Conservation (phyloP, 2,113 vertebrate genomes). For the Catagonus wagneri region DNA sequence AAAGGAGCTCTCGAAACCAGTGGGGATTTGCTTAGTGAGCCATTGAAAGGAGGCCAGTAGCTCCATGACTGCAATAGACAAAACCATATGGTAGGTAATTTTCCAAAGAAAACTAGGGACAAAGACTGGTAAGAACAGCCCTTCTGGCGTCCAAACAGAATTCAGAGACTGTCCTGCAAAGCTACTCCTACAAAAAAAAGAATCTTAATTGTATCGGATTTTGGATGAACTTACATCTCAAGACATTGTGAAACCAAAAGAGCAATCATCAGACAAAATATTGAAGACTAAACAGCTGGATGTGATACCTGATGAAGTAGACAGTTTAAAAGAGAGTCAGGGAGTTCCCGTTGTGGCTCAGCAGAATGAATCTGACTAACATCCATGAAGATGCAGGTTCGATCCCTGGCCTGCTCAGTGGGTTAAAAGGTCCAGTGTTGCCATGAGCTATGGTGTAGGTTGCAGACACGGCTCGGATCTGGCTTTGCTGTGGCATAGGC, state of each 20-base stretch:
- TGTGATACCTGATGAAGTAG: background rate
- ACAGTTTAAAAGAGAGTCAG: background rate
- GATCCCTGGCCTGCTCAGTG: no score
- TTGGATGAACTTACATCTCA: background rate
- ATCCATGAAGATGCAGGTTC: no score
- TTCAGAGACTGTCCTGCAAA: background rate
- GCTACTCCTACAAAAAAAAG: background rate
- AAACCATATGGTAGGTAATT: background rate
- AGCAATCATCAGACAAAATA: background rate
- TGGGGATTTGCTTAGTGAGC: background rate
- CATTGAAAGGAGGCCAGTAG: background rate
- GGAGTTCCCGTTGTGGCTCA: no score
- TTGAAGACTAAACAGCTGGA: background rate
- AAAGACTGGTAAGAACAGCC: background rate
- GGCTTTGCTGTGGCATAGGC: no score
- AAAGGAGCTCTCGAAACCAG: background rate
- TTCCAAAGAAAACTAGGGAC: background rate
- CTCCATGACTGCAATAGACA: background rate
- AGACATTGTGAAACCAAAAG: background rate
- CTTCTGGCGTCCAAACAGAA: background rate
- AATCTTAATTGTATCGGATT: background rate
- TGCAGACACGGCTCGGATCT: no score
- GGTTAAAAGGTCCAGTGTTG: no score
- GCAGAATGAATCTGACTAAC: no score
- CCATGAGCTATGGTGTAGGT: no score